These are phyloP conservation scores for Platycercus adscitus DNA, from an alignment of 2,113 vertebrate genomes.

Conservation along the genomic window DNA sequence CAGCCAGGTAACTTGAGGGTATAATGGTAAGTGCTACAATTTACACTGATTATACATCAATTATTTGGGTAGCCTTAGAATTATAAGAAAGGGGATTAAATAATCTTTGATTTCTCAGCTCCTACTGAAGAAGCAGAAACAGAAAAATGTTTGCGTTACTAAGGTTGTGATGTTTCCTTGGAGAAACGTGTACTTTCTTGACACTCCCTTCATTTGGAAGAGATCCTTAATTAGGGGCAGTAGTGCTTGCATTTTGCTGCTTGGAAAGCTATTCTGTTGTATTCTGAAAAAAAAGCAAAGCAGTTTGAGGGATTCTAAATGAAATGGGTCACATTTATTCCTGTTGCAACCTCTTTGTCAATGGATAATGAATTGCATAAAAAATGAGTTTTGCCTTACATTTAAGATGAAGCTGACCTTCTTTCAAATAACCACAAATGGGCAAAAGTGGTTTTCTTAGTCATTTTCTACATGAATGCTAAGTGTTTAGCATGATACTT, in stretches of 20 bases:
- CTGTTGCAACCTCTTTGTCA: background rate
- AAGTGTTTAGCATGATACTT: background rate
- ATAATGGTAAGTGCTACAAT: background rate
- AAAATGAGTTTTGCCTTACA: background rate
- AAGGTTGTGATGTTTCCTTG: background rate
- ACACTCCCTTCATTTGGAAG: background rate
- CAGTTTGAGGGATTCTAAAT: background rate
- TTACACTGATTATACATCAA: background rate
- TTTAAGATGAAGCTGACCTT: background rate
- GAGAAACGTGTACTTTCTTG: background rate
- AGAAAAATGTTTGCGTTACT: background rate
- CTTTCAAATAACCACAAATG: conserved; percentile 47
- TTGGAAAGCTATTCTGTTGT: background rate
- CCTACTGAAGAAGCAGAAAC: background rate
- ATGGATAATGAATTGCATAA: background rate
- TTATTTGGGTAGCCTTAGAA: background rate
- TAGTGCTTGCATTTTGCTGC: background rate
- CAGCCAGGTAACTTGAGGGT: background rate
- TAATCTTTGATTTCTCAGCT: background rate
- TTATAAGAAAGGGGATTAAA: background rate
- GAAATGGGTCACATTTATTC: background rate
- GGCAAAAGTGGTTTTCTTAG: background rate
- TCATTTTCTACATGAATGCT: background rate
- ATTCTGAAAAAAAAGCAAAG: background rate
- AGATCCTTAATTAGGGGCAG: background rate